Conservation (phyloP, 1,140 invertebrate genomes). For the Gonioctena quinquepunctata region DNA sequence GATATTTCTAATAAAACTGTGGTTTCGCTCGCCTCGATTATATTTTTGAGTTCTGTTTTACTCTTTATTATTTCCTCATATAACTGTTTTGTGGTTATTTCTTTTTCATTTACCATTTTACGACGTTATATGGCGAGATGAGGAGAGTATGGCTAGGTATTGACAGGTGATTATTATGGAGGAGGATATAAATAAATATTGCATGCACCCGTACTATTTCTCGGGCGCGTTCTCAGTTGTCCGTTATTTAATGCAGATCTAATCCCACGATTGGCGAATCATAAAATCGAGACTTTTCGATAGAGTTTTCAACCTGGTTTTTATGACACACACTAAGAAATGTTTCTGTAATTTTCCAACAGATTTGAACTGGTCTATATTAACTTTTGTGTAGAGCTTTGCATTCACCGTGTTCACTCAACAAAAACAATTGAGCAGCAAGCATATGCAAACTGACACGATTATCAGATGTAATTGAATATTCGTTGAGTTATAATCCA, state of each 20-base stretch:
- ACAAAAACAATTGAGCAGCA: too few species aligned
- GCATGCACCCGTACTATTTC: background rate
- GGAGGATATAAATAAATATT: background rate
- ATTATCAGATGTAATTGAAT: too few species aligned
- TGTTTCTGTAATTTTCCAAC: background rate
- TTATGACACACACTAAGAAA: background rate
- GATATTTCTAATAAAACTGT: background rate
- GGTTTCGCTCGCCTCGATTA: too few species aligned
- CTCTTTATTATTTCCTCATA: background rate
- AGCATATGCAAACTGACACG: too few species aligned
- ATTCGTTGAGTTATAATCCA: too few species aligned
- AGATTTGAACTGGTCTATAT: background rate
- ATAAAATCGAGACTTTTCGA: background rate
- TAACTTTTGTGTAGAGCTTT: background rate
- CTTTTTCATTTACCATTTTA: background rate
- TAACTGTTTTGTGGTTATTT: background rate
- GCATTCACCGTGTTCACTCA: background rate
- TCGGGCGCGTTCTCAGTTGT: background rate
- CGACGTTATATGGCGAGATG: background rate
- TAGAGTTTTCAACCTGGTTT: too few species aligned
- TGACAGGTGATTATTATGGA: background rate
- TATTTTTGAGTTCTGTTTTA: too few species aligned
- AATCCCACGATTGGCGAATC: background rate
- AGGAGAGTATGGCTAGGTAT: background rate
- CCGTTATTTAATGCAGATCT: background rate